Base-by-base conservation (phyloP, 1,140 invertebrate genomes). In the Chrysoperla carnea region DNA sequence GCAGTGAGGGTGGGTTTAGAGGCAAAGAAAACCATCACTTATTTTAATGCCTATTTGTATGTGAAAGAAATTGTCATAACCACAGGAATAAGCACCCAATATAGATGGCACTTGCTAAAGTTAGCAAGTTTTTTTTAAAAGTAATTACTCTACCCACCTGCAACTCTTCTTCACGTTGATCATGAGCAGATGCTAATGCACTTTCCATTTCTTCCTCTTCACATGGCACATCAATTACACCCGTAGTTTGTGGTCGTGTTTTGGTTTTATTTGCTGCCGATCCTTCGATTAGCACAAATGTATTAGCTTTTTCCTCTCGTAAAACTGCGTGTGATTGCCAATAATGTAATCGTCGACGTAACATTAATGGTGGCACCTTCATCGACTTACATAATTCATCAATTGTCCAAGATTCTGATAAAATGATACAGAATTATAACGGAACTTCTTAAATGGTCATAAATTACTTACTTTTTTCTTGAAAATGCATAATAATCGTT, bases 401-500 rank as follows among this genome's bases (percentile, higher is more conserved):
- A 36, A 94, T 62, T 8, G 72, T 70, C 87, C 88, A 92, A 58
- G 81, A 71, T 47, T 67, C 77, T 79, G 6, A 33, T 49, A 15
- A 64, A 66, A 37, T 28, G 9, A 17, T 45, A 31, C 33, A 57
- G 33, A 36, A 40, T 37, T 46, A 39, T 36, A 45, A 40, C 29
- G 40, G 29, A 39, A 47, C 45, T 29, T 39, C 12, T n/a, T n/a
- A 31, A 48, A 40, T 36, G 23, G 40, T 37, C 41, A 47, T n/a
- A 28, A 40, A 33, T 49, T 42, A 61, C 57, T 61, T 66, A 82
- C 80, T 71, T 67, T 91, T 86, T 52, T 84, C 74, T 67, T 96
- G 81, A 61, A 97, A 99, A 61, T 94, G 80, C 69, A 88, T 81
- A 44, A 99, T 86, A 40, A 98, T 84, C 1, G 90, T 86, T 0